Evolutionary conservation across 2,113 vertebrate species (phyloP), one percentile per base, ranked within the genome.

Genomic region (Ovis aries): DNA sequence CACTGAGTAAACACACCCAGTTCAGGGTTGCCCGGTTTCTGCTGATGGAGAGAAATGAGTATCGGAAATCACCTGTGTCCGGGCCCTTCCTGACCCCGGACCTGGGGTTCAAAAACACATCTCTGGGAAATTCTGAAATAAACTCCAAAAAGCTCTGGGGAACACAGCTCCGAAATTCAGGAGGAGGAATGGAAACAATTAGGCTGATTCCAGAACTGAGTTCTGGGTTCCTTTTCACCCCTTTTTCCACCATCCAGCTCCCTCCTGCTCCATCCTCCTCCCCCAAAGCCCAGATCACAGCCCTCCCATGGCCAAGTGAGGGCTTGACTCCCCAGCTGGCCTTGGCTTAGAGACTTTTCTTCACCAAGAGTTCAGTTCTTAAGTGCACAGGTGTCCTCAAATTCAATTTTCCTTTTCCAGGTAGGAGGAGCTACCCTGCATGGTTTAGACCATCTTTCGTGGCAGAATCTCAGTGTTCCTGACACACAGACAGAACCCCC

Each of bases 1-100:
- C 97, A 87, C 96, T 97, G 98, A 96, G 93, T 85, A 98, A 98
- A 98, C 98, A 98, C 59, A 95, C 97, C 59, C 77, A 97, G 94
- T 87, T 88, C 86, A 77, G 97, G 97, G 97, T 98, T 97, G 94
- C 97, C 97, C 97, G 97, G 98, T 97, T 96, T 97, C 94, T 98
- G 98, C 95, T 95, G 96, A 97, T 81, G 95, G 95, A 98, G 97
- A 95, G 96, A 98, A 98, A 98, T 52, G 81, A 95, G 95, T 96
- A 83, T 94, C 94, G 95, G 96, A 97, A 98, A 95, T 96, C 82
- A 98, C 97, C 95, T 94, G 92, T 40, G 95, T 96, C 98, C 77
- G 78, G 84, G 96, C 87, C 45, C 83, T 33, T 78, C 36, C 95
- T 95, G 94, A 95, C 94, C 98, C 60, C 27, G 29, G 85, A n/a